Percentiles rank a stretch among this genome's conserved stretches.
Evolutionary conservation across 2,888 invertebrate genomes (phyloP).

Genomic region (Lymantria monacha): DNA sequence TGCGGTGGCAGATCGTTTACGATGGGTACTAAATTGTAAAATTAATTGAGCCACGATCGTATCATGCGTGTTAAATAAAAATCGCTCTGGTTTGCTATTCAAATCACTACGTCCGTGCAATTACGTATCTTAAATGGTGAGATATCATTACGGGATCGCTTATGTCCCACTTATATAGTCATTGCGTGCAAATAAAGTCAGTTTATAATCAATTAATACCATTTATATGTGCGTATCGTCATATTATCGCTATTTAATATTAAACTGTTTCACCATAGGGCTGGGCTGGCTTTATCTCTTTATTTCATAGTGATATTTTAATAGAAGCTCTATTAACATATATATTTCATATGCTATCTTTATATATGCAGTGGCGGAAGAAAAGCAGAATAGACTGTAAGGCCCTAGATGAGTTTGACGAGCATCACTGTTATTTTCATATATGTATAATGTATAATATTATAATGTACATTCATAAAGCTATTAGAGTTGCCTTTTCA

Average conservation of each 20-base stretch:
- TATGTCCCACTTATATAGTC: constrained; percentile 15
- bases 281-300: too few relatives aligned
- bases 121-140: constrained; percentile 50
- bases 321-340: too few relatives aligned
- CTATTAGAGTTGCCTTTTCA: too few relatives aligned
- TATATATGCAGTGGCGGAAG: too few relatives aligned
- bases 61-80: constrained; percentile 73
- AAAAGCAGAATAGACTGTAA: too few relatives aligned
- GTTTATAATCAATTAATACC: constrained; percentile 39
- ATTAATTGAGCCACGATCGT: constrained; percentile 66
- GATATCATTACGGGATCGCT: constrained; percentile 29
- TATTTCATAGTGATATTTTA: too few relatives aligned
- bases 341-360: too few relatives aligned
- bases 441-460: too few relatives aligned
- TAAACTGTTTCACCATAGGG: background rate
- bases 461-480: too few relatives aligned
- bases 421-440: too few relatives aligned
- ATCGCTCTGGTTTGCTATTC: constrained; percentile 69
- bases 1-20: constrained; percentile 53
- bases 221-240: constrained; percentile 20
- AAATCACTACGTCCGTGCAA: constrained; percentile 57
- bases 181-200: constrained; percentile 38
- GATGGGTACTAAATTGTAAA: constrained; percentile 67
- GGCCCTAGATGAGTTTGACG: too few relatives aligned
- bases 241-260: constrained; percentile 1